Base-by-base conservation (phyloP, 2,888 invertebrate species). In the Eustalomyia histrio region DNA sequence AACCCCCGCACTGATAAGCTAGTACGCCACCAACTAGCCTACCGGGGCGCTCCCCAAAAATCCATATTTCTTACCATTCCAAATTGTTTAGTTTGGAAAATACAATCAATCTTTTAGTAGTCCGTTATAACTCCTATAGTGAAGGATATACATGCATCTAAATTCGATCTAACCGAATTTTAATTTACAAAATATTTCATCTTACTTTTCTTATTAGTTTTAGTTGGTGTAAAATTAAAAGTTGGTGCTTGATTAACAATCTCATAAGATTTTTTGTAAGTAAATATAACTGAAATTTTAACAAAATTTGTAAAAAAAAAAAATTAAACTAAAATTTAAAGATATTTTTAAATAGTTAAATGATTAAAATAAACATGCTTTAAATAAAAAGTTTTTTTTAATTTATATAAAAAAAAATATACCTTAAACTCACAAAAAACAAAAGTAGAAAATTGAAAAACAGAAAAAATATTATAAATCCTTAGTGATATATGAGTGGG, bases 201-300 rank as follows among this genome's bases (percentile, higher is more conserved):
- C 78, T 81, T 76, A 81, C 79, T 72, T 81, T 79, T 75, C 53
- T 73, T 61, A 64, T 83, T 79, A 21, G 65, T 8, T 67, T 79
- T 79, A 4, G 21, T 75, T 18, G 63, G 82, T 61, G 80, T 78
- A 16, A 71, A 79, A 80, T 76, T 80, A 50, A 65, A 67, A 47
- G 80, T 47, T 47, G 69, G 58, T 47, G 67, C 61, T 75, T 82
- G 73, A 74, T 64, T 69, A 47, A 57, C 57, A 72, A 83, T 79
- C 75, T 76, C 72, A 65, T 76, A 80, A 73, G 83, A 83, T 83
- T 86, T 87, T 84, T 88, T 89, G 83, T 87, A 89, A 84, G 88
- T 88, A 85, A 90, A 88, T 84, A 85, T 78, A 86, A 89, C 89
- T 89, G 86, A 85, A 88, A 87, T 60, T 84, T 85, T 80, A 82